Percentiles rank a stretch among this genome's conserved stretches.
Evolutionary conservation across 2,888 invertebrate genomes (phyloP).

Genomic region (Pollenia angustigena): DNA sequence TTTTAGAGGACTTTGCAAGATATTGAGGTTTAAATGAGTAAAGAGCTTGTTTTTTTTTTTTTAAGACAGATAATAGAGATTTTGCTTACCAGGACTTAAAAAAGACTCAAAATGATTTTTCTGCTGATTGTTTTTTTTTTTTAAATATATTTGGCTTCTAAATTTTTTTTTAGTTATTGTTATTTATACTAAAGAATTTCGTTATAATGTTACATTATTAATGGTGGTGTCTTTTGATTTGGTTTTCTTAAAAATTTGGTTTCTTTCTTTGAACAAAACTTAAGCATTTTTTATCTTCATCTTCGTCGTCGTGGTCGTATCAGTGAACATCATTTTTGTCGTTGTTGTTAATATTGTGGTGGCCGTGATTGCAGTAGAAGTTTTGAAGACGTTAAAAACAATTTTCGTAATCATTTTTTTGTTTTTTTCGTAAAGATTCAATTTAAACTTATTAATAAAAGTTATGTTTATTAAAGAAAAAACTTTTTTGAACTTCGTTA

Average conservation of each 20-base stretch:
- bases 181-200: not conserved
- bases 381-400: slow-evolving; percentile 38
- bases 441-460: slow-evolving; percentile 1
- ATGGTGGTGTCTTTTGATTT: slow-evolving; percentile 28
- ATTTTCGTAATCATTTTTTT: slow-evolving; percentile 1
- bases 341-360: slow-evolving; percentile 36
- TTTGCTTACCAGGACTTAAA: slow-evolving; percentile 72
- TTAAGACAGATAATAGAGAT: not conserved
- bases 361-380: slow-evolving; percentile 46
- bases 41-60: not conserved
- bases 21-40: slow-evolving; percentile 35
- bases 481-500: slow-evolving; percentile 8
- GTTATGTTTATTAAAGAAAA: slow-evolving; percentile 14
- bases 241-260: not conserved
- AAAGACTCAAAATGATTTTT: slow-evolving; percentile 58
- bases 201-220: slow-evolving; percentile 44
- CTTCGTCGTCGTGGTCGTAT: slow-evolving; percentile 31
- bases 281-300: slow-evolving; percentile 14
- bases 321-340: slow-evolving; percentile 49
- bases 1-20: slow-evolving; percentile 14
- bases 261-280: slow-evolving; percentile 55
- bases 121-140: not conserved
- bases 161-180: slow-evolving; percentile 34
- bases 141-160: not conserved
- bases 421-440: not conserved